phyloP scores from a whole-genome alignment of 1,140 invertebrate species.

The Schlechtendalia chinensis region DNA sequence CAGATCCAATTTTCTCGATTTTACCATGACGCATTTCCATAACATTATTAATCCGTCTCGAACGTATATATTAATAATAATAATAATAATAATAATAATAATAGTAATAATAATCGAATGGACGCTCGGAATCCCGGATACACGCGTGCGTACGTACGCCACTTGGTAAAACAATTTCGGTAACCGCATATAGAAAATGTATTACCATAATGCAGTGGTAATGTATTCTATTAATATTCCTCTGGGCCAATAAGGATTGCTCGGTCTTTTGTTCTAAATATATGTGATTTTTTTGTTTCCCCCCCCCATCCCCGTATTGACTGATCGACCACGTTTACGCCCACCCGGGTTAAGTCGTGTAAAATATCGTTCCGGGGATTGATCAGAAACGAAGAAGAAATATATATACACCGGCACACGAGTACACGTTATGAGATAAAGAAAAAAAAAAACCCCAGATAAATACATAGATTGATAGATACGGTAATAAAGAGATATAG shows the following conservation, averaged over 20 bases:
- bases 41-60: conserved; percentile 16
- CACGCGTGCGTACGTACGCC: neutral
- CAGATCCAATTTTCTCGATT: neutral
- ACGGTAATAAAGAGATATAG: neutral
- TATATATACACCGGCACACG: neutral
- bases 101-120: neutral
- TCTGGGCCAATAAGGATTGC: conserved; percentile 9
- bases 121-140: neutral
- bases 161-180: conserved; percentile 18
- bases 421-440: neutral
- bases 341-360: conserved; percentile 8
- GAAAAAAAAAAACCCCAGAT: neutral
- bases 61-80: neutral
- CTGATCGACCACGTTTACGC: conserved; percentile 23
- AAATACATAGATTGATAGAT: conserved; percentile 5
- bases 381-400: conserved; percentile 18
- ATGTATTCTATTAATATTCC: conserved; percentile 18
- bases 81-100: conserved; percentile 1
- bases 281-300: conserved; percentile 16
- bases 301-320: no score
- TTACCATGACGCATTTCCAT: neutral
- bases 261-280: conserved; percentile 37
- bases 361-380: conserved; percentile 38
- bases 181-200: conserved; percentile 4
- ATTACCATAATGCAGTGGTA: conserved; percentile 15